phyloP scores from a whole-genome alignment of 1,140 invertebrate genomes.

The Ganaspis sp. region DNA sequence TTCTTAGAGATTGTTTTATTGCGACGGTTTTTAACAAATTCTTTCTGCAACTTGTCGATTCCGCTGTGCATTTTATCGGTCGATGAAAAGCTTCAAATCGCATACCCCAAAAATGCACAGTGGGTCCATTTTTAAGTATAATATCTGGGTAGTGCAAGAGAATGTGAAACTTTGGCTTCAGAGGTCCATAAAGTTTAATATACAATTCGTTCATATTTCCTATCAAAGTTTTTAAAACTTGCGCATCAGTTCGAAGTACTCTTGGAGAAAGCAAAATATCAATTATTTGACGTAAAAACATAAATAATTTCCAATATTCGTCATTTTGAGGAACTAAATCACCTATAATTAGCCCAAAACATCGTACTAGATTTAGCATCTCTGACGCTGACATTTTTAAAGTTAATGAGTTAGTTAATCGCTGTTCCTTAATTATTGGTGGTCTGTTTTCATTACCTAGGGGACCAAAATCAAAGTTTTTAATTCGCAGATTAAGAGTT shows the following conservation, averaged over 20 bases:
- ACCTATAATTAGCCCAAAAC: constrained; percentile 15
- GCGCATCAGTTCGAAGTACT: neutral
- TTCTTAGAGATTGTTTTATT: neutral
- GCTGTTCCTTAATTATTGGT: neutral
- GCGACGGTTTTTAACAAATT: constrained; percentile 13
- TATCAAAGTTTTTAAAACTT: neutral
- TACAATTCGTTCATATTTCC: neutral
- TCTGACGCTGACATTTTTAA: neutral
- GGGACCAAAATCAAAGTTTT: neutral
- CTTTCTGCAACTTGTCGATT: neutral
- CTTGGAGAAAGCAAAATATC: neutral
- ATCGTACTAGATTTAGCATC: neutral
- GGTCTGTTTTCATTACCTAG: neutral
- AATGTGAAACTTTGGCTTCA: constrained; percentile 21
- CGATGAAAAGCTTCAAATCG: neutral
- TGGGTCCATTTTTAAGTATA: neutral
- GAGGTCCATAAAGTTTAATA: neutral
- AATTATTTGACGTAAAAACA: neutral
- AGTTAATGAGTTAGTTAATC: neutral
- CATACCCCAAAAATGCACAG: neutral
- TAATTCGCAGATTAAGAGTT: neutral
- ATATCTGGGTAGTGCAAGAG: neutral
- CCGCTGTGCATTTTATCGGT: neutral
- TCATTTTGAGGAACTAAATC: constrained; percentile 17
- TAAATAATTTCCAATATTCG: neutral